Base-by-base conservation (phyloP, 2,888 invertebrate genomes). In the Pristionchus fissidentatus region DNA sequence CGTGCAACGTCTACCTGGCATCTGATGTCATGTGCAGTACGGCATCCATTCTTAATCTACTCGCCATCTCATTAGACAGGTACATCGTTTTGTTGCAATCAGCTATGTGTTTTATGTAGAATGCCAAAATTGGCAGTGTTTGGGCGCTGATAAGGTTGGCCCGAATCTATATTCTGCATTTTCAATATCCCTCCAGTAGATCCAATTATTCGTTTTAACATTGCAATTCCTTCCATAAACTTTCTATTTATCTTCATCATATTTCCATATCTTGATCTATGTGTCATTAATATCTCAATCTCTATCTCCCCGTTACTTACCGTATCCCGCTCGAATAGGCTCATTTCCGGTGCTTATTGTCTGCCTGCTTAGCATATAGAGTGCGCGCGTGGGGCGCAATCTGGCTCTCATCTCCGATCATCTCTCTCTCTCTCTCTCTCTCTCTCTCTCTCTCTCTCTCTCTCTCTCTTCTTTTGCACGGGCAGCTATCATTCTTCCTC, bases 31-130 rank as follows among this genome's bases (percentile, higher is more conserved):
- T 96, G 88, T 97, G 97, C 93, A 97, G 97, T 91, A 98, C 97
- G 87, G 97, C 97, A 92, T 97, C 97, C 93, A 98, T 98, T 93
- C 97, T 97, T 94, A 97, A 98, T 94, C 95, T 97, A 93, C 97
- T 97, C 90, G 97, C 97, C 91, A 98, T 98, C 94, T 97, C 97
- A 92, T 96, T 97, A 94, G 97, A 98, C 95, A 96, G 97, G 97
- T 97, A 93, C 94, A 10, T 19, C 4, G n/a, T 73, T 62, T 62
- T n/a, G 8, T n/a, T n/a, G n/a, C n/a, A n/a, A n/a, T n/a, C n/a
- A n/a, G n/a, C 52, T n/a, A n/a, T n/a, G n/a, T n/a, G n/a, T n/a
- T 7, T 5, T 8, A 19, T 26, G n/a, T 29, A 32, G 7, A 29
- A 52, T n/a, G 55, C 15, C 15, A n/a, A n/a, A n/a, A n/a, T n/a